Percentiles rank a stretch among this genome's conserved stretches.
Evolutionary conservation across 2,888 invertebrate species (phyloP).

Genomic region (Drosophila anomelani): DNA sequence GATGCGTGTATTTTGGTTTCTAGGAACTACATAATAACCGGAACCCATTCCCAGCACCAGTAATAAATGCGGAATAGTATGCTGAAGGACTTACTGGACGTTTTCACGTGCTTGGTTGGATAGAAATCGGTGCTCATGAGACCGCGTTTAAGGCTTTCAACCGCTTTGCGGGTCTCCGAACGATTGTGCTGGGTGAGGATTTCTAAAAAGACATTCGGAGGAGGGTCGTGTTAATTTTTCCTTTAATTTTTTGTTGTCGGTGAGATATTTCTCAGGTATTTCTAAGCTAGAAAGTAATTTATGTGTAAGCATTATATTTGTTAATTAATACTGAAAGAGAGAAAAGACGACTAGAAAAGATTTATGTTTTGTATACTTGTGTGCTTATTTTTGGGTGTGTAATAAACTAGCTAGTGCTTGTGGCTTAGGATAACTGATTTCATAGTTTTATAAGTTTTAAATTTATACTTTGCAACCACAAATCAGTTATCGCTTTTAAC

Average conservation of each 20-base stretch:
- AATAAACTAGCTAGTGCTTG: conserved; percentile 15
- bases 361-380: conserved; percentile 44
- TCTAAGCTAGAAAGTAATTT: conserved; percentile 18
- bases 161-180: conserved; percentile 47
- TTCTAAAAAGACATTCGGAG: conserved; percentile 65
- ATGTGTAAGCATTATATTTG: conserved; percentile 23
- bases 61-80: conserved; percentile 3
- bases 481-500: conserved; percentile 9
- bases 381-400: conserved; percentile 1
- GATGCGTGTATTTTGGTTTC: conserved; percentile 10
- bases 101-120: conserved; percentile 61
- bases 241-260: not conserved
- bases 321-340: conserved; percentile 73
- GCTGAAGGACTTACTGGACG: conserved; percentile 58
- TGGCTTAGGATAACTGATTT: conserved; percentile 17
- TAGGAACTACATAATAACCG: conserved; percentile 30
- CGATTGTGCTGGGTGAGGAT: conserved; percentile 53
- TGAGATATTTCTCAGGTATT: conserved; percentile 4
- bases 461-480: not conserved
- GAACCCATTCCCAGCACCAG: conserved; percentile 52
- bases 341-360: conserved; percentile 71
- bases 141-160: conserved; percentile 64
- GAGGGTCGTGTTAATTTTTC: conserved; percentile 4
- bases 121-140: conserved; percentile 41
- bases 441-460: not conserved